These are phyloP conservation scores for Lanius collurio DNA, from an alignment of 2,113 vertebrate genomes.

Conservation along the genomic window DNA sequence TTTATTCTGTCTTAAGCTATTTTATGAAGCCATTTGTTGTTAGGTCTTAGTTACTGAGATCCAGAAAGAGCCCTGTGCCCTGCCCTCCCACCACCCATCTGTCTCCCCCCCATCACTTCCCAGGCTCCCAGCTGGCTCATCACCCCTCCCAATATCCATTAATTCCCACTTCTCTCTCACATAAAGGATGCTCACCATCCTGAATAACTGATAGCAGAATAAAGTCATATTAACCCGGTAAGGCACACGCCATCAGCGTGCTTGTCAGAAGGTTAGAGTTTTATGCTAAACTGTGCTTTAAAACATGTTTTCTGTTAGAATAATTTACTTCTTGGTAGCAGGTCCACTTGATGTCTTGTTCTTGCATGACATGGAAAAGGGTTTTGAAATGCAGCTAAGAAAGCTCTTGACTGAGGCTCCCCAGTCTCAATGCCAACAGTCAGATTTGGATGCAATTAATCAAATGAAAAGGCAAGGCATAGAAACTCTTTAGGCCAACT, in stretches of 20 bases:
- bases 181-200: not conserved
- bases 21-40: not conserved
- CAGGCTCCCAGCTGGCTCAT: not conserved
- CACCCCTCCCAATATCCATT: not conserved
- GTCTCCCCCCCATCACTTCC: rapidly evolving
- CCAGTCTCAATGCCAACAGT: not conserved
- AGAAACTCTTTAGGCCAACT: not conserved
- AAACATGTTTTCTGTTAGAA: not conserved
- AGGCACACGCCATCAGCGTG: not conserved
- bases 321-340: not conserved
- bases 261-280: not conserved
- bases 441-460: not conserved
- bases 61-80: not conserved
- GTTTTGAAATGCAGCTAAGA: not conserved
- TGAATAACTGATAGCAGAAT: not conserved
- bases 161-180: not conserved
- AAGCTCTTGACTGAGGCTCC: not conserved
- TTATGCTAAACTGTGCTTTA: not conserved
- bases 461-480: not conserved
- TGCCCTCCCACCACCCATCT: too few relatives aligned
- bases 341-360: not conserved
- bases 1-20: not conserved
- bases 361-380: not conserved
- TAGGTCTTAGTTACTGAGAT: not conserved
- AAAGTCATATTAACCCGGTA: not conserved